A percentile compares a stretch with the other conserved stretches of the same genome.
phyloP scores from a whole-genome alignment of 2,113 vertebrate species.

The Sisor rabdophorus region DNA sequence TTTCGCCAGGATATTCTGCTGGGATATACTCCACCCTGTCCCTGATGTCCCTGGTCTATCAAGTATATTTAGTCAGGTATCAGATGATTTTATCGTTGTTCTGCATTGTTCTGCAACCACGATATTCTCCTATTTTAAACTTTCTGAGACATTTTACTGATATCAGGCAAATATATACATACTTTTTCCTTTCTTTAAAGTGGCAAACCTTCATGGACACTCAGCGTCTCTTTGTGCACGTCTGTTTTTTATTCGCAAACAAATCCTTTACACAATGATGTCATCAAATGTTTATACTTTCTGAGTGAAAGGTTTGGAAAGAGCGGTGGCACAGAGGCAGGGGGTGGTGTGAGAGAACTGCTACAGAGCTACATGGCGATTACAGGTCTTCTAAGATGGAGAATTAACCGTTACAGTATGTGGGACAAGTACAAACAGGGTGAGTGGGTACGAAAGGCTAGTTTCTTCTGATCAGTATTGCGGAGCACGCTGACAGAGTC shows the following conservation, averaged over 20 bases:
- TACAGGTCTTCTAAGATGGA: conserved; percentile 7
- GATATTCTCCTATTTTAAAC: too few species aligned
- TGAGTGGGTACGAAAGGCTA: background rate
- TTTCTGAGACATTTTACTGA: background rate
- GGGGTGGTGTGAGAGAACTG: background rate
- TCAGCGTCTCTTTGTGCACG: background rate
- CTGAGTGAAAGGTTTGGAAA: conserved; percentile 4
- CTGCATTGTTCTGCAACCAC: too few species aligned
- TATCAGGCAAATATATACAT: background rate
- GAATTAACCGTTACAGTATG: conserved; percentile 2
- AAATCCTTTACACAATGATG: conserved; percentile 14
- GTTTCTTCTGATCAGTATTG: background rate
- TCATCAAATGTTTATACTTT: conserved; percentile 25
- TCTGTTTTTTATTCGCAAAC: conserved; percentile 28
- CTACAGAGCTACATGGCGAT: background rate
- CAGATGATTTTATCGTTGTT: background rate
- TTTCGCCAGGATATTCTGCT: too few species aligned
- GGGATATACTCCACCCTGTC: too few species aligned
- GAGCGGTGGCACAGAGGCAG: conserved; percentile 9
- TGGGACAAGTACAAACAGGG: background rate
- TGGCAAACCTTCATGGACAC: background rate
- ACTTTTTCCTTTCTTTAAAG: background rate
- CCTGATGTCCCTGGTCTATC: too few species aligned
- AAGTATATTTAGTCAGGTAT: background rate
- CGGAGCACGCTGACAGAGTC: background rate